phyloP scores from a whole-genome alignment of 2,113 vertebrate genomes.

The Charina bottae region DNA sequence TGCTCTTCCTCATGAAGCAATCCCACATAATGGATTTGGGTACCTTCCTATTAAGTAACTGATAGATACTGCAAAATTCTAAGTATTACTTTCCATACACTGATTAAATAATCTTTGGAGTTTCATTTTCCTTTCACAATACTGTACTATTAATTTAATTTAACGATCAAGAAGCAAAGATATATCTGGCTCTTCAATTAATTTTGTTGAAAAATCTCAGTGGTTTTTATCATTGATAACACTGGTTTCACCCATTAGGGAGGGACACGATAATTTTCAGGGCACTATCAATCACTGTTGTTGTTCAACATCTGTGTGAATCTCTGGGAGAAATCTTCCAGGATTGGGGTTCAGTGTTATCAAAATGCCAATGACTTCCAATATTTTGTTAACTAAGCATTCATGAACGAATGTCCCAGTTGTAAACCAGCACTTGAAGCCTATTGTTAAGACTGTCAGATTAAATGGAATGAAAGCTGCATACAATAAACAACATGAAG shows the following conservation, averaged over 20 bases:
- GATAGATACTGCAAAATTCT: no score
- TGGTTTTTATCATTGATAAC: background rate
- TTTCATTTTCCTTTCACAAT: no score
- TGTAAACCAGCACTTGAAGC: background rate
- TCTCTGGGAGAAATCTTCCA: constrained; percentile 4
- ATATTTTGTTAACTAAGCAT: background rate
- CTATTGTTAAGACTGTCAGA: background rate
- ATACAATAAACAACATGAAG: background rate
- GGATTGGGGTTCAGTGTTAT: background rate
- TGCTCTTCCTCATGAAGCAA: no score
- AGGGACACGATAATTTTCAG: background rate
- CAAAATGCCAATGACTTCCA: background rate
- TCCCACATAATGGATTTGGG: background rate
- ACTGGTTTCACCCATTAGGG: background rate
- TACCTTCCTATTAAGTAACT: no score
- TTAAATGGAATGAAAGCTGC: background rate
- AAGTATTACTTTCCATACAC: no score
- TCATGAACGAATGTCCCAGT: background rate
- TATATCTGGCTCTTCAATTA: background rate
- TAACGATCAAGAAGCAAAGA: background rate
- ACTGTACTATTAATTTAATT: no score
- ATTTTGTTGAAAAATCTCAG: background rate
- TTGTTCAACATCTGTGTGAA: background rate
- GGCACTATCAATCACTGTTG: background rate
- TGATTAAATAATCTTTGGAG: no score